phyloP scores from a whole-genome alignment of 2,113 vertebrate genomes.

The Sapayoa aenigma region DNA sequence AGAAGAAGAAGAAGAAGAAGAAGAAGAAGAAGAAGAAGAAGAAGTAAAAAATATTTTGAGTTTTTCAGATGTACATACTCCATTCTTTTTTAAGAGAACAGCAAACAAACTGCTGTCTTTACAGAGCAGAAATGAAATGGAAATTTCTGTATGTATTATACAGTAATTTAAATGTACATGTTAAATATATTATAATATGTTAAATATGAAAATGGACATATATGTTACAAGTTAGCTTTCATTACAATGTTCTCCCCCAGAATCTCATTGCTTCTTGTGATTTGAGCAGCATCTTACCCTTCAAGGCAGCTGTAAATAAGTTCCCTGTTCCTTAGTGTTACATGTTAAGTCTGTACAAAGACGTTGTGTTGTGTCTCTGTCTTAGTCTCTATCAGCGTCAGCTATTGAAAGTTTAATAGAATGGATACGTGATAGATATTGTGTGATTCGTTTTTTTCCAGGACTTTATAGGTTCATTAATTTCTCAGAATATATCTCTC shows the following conservation, averaged over 20 bases:
- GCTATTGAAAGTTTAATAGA: not conserved
- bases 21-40: not conserved
- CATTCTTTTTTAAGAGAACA: not conserved
- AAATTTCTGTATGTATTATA: not conserved
- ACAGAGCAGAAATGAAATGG: not conserved
- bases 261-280: not conserved
- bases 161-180: not conserved
- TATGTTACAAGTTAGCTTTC: not conserved
- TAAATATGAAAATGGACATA: not conserved
- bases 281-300: not conserved
- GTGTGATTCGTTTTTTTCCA: not conserved
- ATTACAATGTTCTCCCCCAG: not conserved
- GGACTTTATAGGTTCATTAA: not conserved
- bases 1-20: not conserved
- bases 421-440: not conserved
- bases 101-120: not conserved
- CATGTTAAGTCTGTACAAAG: not conserved
- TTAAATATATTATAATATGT: not conserved
- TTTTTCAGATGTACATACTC: not conserved
- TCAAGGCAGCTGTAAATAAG: not conserved
- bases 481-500: not conserved
- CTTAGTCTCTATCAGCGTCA: not conserved
- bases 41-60: not conserved
- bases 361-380: not conserved
- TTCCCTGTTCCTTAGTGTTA: not conserved